Base-by-base conservation (phyloP, 2,888 invertebrate genomes). In the Lysandra coridon region DNA sequence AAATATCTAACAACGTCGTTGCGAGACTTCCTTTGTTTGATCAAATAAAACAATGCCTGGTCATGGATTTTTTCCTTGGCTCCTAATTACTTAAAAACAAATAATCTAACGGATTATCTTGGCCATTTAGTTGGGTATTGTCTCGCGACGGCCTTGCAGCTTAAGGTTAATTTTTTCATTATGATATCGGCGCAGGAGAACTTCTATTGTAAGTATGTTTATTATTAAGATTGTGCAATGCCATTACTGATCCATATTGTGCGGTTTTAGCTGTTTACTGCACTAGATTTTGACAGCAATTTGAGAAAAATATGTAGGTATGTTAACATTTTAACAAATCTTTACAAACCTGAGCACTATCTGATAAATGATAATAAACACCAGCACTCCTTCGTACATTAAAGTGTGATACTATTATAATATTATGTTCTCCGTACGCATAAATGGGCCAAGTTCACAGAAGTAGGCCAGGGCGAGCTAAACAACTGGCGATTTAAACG, bases 401-500 rank as follows among this genome's bases (percentile, higher is more conserved):
- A 37, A 69, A 0, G 4, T 75, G 44, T 74, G 44, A 33, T 57
- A 76, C 7, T 33, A 53, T 4, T 76, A 57, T 33, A 76, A 53
- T 69, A 69, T 37, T 12, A 33, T 30, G 76, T 57, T 76, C 57
- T 76, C 76, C 14, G 30, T 75, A 57, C 57, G 76, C 12, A 53
- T 14, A 79, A 73, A 88, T 90, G 82, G 92, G 92, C 88, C 93
- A 93, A 93, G 93, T 92, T 92, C 91, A 89, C 82, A 82, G 84
- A 93, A 88, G 82, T 92, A 82, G 92, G 93, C 92, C 93, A 93
- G 89, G 90, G 91, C 88, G 87, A 90, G 86, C 86, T 85, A 81
- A 87, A 87, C 88, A 87, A 89, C 88, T 82, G 86, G 87, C 86
- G 87, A 86, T 85, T 86, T 86, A 87, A 86, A 84, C 85, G 86